These are phyloP conservation scores for Anomalospiza imberbis DNA, from an alignment of 2,797 vertebrate species.

Conservation along the genomic window DNA sequence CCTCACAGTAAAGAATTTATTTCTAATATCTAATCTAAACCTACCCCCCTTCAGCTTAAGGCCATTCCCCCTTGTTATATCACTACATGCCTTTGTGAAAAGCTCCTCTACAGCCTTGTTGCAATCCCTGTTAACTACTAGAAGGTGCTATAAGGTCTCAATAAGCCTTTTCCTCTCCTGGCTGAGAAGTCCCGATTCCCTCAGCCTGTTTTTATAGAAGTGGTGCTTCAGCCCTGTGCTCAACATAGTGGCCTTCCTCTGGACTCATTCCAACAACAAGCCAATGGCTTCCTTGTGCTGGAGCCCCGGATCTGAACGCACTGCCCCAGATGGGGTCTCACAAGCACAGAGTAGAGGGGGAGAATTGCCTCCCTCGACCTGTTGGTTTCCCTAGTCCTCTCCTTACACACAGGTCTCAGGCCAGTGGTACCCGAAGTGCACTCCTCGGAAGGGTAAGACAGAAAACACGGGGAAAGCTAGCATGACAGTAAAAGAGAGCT, in stretches of 20 bases:
- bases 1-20: not conserved
- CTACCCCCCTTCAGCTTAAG: not conserved
- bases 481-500: not conserved
- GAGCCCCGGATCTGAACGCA: not conserved
- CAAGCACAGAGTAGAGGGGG: not conserved
- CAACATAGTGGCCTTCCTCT: fast-evolving
- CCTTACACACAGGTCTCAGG: not conserved
- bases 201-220: not conserved
- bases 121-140: not conserved
- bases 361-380: not conserved
- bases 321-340: not conserved
- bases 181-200: not conserved
- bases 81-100: not conserved
- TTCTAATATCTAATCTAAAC: no score
- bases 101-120: not conserved
- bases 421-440: not conserved
- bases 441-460: not conserved
- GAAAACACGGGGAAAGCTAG: not conserved
- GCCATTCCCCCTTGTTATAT: not conserved
- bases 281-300: not conserved
- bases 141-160: not conserved
- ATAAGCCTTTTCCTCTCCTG: not conserved
- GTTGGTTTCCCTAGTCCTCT: not conserved
- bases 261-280: not conserved
- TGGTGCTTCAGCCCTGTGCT: not conserved